A percentile compares a stretch with the other conserved stretches of the same genome.
Conservation (phyloP, 1,140 invertebrate species). For the Papilio aristodemus region DNA sequence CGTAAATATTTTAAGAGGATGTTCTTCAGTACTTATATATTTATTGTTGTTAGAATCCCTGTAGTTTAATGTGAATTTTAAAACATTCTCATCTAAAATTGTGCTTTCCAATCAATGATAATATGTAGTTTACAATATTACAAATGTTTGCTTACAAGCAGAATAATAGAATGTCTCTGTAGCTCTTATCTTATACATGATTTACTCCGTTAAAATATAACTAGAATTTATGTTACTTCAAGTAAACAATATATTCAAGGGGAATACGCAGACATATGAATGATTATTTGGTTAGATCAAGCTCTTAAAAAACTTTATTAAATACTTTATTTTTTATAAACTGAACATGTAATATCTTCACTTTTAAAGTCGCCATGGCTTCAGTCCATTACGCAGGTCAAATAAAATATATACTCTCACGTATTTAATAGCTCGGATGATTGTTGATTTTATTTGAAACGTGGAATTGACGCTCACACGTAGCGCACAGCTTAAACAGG, state of each 20-base stretch:
- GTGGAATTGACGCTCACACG: neutral
- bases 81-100: neutral
- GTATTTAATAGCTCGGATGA: conserved; percentile 5
- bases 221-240: too few relatives aligned
- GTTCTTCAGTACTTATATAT: conserved; percentile 11
- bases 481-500: neutral
- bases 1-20: conserved; percentile 29
- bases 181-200: too few relatives aligned
- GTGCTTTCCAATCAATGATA: neutral
- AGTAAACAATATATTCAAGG: too few relatives aligned
- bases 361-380: too few relatives aligned
- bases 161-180: neutral
- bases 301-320: too few relatives aligned
- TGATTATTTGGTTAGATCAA: too few relatives aligned
- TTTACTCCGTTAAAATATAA: too few relatives aligned
- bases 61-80: conserved; percentile 3
- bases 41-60: conserved; percentile 18
- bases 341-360: too few relatives aligned
- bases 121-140: neutral
- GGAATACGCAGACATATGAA: too few relatives aligned
- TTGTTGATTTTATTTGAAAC: conserved; percentile 6
- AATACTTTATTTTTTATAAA: too few relatives aligned
- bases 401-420: neutral
- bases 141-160: neutral
- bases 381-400: neutral